Evolutionary conservation across 2,888 invertebrate species (phyloP), one percentile per base, ranked within the genome.

Genomic region (Yponomeuta cagnagella): DNA sequence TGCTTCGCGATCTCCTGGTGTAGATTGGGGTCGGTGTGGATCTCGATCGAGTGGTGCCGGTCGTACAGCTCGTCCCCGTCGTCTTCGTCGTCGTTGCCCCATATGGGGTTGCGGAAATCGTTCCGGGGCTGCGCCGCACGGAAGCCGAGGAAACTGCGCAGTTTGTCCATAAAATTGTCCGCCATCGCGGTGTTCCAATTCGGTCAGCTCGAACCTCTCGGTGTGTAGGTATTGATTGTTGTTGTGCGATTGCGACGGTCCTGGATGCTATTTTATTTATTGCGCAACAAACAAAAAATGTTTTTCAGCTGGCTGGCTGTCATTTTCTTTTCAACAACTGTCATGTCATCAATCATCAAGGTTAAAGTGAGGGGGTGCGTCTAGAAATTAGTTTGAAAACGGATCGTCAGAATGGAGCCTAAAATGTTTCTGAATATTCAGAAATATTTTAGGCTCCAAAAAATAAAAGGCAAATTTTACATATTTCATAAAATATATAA

Each of bases 51-150:
- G 4, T 66, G 15, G 10, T 86, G 80, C 74, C 84, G 84, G 10
- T 85, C 79, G 73, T 89, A 91, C 23, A 91, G 80, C 74, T 91
- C 91, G 74, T 90, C 90, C 3, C 82, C 89, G 63, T 87, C 87
- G 73, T 90, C 91, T 37, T 82, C 82, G 74, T 90, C 90, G 73
- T 90, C 90, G 72, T 90, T 90, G 6, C 84, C 86, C 91, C 92
- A 91, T 75, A 92, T 90, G 5, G 92, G 92, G 76, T 92, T 92
- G 69, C 92, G 85, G 76, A 92, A 92, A 75, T 91, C 90, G 73
- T 90, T 92, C 76, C 80, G 79, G 37, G 89, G 90, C 63, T 86
- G 37, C 70, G 86, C 82, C 68, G 79, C 78, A 43, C 76, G 76
- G 52, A 89, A 64, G 43, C 91, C 91, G 71, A 92, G 81, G 78